Conservation (phyloP, 30 jellyfish, hydroid and myxozoan species). For the Aurelia aurita region DNA sequence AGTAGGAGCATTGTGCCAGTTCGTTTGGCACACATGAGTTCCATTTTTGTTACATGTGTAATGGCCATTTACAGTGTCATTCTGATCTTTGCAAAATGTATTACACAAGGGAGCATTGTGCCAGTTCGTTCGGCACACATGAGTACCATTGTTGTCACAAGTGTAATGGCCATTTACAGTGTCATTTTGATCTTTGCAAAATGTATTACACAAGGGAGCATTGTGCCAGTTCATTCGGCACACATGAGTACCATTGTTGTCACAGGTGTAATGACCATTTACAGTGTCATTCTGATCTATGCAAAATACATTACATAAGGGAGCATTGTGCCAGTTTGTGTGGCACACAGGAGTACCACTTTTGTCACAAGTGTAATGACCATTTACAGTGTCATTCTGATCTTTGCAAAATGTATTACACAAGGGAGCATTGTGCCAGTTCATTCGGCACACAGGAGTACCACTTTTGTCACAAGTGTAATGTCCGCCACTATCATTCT, state of each 20-base stretch:
- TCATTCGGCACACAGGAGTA: too few species aligned
- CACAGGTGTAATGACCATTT: slow-evolving; percentile 67
- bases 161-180: slow-evolving; percentile 53
- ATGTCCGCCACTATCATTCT: too few species aligned
- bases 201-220: slow-evolving; percentile 18
- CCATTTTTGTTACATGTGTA: too few species aligned
- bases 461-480: too few species aligned
- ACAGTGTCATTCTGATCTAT: slow-evolving; percentile 40
- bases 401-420: slow-evolving; percentile 27
- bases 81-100: slow-evolving; percentile 3
- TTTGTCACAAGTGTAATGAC: slow-evolving; percentile 52
- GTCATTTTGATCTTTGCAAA: slow-evolving; percentile 50
- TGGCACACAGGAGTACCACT: slow-evolving; percentile 56
- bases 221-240: slow-evolving; percentile 68
- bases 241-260: slow-evolving; percentile 39
- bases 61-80: too few species aligned
- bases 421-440: too few species aligned
- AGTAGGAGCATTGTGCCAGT: too few species aligned
- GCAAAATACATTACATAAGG: slow-evolving; percentile 48
- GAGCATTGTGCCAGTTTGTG: slow-evolving; percentile 36
- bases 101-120: slow-evolving; percentile 20
- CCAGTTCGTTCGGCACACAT: slow-evolving; percentile 54
- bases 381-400: slow-evolving; percentile 4
- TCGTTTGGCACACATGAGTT: too few species aligned
- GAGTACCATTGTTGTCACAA: slow-evolving; percentile 42